Evolutionary conservation across 23 tunicate species (phyloP).

Genomic region (Styela plicata): DNA sequence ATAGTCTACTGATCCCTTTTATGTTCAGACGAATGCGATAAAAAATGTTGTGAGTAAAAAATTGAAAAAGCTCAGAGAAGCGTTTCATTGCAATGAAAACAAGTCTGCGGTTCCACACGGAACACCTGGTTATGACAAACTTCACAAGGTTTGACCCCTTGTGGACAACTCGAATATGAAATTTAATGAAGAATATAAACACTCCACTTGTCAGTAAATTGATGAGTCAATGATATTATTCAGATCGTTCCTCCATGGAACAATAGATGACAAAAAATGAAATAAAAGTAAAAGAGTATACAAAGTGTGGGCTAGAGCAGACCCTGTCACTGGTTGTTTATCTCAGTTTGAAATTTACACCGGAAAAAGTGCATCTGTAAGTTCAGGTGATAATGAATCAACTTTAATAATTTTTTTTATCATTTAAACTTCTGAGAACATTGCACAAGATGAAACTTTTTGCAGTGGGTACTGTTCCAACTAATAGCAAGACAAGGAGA

Average conservation of each 20-base stretch:
- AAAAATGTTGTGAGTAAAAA: constrained; percentile 25
- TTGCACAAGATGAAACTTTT: constrained; percentile 4
- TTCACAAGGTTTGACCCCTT: constrained; percentile 18
- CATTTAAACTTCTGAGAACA: neutral
- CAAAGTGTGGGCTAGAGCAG: constrained; percentile 34
- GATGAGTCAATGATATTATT: constrained; percentile 31
- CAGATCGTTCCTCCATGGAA: constrained; percentile 4
- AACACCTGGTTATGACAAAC: constrained; percentile 14
- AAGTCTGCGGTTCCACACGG: constrained; percentile 9
- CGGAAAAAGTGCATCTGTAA: too few species aligned
- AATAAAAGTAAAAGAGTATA: constrained; percentile 12
- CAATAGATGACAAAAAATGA: constrained; percentile 26
- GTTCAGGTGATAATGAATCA: too few species aligned
- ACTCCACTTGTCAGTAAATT: constrained; percentile 7
- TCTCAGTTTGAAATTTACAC: constrained; percentile 33
- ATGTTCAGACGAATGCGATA: neutral
- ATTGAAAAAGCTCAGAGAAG: constrained; percentile 7
- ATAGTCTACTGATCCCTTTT: neutral
- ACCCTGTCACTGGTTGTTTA: constrained; percentile 21
- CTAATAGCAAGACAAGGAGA: constrained; percentile 5
- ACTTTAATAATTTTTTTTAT: neutral
- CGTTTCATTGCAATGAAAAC: constrained; percentile 22
- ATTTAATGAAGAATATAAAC: constrained; percentile 19
- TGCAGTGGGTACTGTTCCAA: constrained; percentile 18
- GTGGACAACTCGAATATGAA: constrained; percentile 1